Base-by-base conservation (phyloP, 2,888 invertebrate species). In the Cancer borealis region DNA sequence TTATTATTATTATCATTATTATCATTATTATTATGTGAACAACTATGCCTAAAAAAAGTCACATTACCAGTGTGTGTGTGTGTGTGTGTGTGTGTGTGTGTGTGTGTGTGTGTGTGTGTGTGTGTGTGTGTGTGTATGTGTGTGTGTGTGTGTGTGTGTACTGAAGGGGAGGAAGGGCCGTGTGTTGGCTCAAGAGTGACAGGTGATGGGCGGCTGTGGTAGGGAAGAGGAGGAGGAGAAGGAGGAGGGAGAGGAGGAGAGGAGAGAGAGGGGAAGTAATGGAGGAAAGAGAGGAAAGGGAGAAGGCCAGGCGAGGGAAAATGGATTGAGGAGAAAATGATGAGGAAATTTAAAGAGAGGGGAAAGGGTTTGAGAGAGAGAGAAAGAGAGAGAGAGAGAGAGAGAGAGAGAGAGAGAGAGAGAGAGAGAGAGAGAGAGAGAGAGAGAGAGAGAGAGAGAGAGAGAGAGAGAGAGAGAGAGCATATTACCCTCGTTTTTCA, bases 61-160 rank as follows among this genome's bases (percentile, higher is more conserved):
- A 66, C 4, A 66, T 66, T 12, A 17, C 21, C 60, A 66, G 12
- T 17, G 17, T 17, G 79, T 26, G 79, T 79, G 79, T 79, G 79
- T 79, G 73, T 73, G 66, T 66, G 66, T 73, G 73, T 73, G 73
- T 73, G n/a, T 73, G 73, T 66, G 73, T 73, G 73, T 73, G 73
- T 73, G 73, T 73, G 73, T 73, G 26, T 73, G 73, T 73, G 79
- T 79, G 79, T 79, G 79, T 79, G 79, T 79, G 79, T 79, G 79
- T 79, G 79, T 79, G 79, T 79, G 79, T 79, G 79, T 79, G 79
- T 79, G 79, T 79, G 79, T 79, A 26, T 79, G 79, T 79, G 79
- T 79, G 79, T 79, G 79, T 79, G n/a, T 79, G n/a, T 79, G 79
- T 79, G 79, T 79, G 79, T 79, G 79, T 79, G 79, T 79, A 14